Conservation (phyloP, 2,797 vertebrate species). For the Molossus molossus region DNA sequence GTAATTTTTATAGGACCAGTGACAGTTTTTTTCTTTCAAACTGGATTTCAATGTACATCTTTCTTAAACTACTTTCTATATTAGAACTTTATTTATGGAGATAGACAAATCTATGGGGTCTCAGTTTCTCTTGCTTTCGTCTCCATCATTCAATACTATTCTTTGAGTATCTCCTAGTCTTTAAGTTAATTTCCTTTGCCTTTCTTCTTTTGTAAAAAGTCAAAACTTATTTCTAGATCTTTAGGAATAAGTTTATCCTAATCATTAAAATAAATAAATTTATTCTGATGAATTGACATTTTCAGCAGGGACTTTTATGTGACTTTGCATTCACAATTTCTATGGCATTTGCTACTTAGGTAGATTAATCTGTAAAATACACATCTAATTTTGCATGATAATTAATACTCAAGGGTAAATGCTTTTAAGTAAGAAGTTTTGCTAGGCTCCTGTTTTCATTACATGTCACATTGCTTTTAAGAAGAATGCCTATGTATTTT, state of each 20-base stretch:
- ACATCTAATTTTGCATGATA: constrained; percentile 18
- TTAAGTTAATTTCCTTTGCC: background rate
- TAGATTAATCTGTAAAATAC: constrained; percentile 11
- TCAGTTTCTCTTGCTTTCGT: background rate
- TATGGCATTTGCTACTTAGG: constrained; percentile 22
- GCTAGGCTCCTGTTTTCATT: background rate
- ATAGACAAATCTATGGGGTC: background rate
- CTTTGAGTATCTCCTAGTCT: background rate
- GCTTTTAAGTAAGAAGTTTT: constrained; percentile 30
- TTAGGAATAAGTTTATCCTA: background rate
- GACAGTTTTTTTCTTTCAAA: background rate
- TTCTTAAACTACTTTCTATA: background rate
- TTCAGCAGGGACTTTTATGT: background rate
- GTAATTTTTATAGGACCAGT: background rate
- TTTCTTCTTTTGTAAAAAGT: background rate
- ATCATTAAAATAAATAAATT: constrained; percentile 36
- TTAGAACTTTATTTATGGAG: background rate
- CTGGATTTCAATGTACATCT: background rate
- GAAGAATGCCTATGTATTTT: background rate
- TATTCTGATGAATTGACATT: background rate
- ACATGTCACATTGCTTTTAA: background rate
- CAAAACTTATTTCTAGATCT: constrained; percentile 31
- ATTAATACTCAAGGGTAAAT: constrained; percentile 46
- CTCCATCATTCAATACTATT: background rate
- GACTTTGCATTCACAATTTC: constrained; percentile 21